phyloP scores from a whole-genome alignment of 2,888 invertebrate species.

The Ferdinandea cuprea region DNA sequence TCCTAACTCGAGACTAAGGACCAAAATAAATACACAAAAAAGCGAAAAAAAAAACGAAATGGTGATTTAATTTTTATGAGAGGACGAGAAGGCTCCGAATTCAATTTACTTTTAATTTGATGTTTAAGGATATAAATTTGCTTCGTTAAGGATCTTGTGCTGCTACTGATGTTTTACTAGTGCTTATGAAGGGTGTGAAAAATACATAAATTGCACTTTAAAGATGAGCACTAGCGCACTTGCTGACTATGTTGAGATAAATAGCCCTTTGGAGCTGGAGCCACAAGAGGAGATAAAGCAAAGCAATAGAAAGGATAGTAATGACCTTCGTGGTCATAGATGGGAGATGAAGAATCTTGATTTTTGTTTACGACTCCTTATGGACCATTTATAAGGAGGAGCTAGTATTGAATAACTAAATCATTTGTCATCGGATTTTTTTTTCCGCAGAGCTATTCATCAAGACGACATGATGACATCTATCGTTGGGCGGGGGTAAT shows the following conservation, averaged over 20 bases:
- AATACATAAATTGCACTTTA: constrained; percentile 30
- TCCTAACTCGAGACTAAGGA: not conserved
- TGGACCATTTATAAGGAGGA: constrained; percentile 15
- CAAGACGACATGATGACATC: constrained; percentile 33
- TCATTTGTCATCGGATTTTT: constrained; percentile 52
- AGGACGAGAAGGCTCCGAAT: constrained; percentile 14
- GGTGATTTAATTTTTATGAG: constrained; percentile 31
- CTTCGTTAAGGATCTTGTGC: constrained; percentile 44
- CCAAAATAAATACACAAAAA: not conserved
- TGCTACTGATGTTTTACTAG: constrained; percentile 4
- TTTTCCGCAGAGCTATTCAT: constrained; percentile 30
- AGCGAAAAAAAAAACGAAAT: not conserved
- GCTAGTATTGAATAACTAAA: constrained; percentile 60
- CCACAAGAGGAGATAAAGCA: constrained; percentile 5
- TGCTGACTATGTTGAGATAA: constrained; percentile 29
- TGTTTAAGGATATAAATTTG: constrained; percentile 61
- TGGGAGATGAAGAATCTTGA: constrained; percentile 14
- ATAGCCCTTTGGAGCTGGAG: constrained; percentile 18
- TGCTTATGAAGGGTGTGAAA: constrained; percentile 1
- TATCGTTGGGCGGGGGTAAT: constrained; percentile 25
- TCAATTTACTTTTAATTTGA: constrained; percentile 60
- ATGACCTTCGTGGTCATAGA: constrained; percentile 4
- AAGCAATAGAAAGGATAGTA: constrained; percentile 45
- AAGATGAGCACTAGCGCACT: constrained; percentile 8
- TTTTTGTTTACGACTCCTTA: constrained; percentile 41